Percentiles rank a stretch among this genome's conserved stretches.
These are phyloP conservation scores for Menidia beryllina DNA, from an alignment of 2,113 vertebrate genomes.

Conservation along the genomic window DNA sequence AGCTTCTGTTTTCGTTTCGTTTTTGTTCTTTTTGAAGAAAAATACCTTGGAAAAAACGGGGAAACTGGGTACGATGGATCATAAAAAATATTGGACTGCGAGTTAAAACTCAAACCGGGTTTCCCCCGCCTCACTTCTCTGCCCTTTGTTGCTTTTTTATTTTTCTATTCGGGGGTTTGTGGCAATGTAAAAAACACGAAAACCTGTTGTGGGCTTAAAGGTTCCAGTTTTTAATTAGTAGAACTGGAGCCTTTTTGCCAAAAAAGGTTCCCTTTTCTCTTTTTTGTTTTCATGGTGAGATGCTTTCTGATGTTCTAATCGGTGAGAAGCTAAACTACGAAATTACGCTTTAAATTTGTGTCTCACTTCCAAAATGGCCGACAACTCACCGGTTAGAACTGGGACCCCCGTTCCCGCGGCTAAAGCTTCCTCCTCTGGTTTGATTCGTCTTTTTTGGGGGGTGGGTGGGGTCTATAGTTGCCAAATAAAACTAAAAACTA, in stretches of 20 bases:
- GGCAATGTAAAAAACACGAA: conserved; percentile 25
- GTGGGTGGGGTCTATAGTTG: conserved; percentile 28
- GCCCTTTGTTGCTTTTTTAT: conserved; percentile 49
- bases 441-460: conserved; percentile 38
- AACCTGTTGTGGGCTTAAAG: conserved; percentile 26
- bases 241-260: conserved; percentile 27
- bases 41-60: conserved; percentile 10
- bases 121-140: conserved; percentile 44
- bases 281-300: conserved; percentile 64
- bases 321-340: conserved; percentile 50
- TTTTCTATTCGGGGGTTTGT: conserved; percentile 30
- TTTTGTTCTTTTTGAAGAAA: too few relatives aligned
- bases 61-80: conserved; percentile 36
- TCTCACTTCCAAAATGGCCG: conserved; percentile 8
- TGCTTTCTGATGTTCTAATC: conserved; percentile 65
- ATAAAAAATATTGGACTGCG: conserved; percentile 5
- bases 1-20: too few relatives aligned
- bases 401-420: conserved; percentile 60
- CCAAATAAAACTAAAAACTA: conserved; percentile 5
- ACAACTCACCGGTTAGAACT: conserved; percentile 56
- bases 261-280: conserved; percentile 49
- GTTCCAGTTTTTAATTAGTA: too few relatives aligned
- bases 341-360: conserved; percentile 35
- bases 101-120: background rate
- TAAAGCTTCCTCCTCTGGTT: conserved; percentile 44